Evolutionary conservation across 2,113 vertebrate species (phyloP), one percentile per base, ranked within the genome.

Genomic region (Menidia beryllina): DNA sequence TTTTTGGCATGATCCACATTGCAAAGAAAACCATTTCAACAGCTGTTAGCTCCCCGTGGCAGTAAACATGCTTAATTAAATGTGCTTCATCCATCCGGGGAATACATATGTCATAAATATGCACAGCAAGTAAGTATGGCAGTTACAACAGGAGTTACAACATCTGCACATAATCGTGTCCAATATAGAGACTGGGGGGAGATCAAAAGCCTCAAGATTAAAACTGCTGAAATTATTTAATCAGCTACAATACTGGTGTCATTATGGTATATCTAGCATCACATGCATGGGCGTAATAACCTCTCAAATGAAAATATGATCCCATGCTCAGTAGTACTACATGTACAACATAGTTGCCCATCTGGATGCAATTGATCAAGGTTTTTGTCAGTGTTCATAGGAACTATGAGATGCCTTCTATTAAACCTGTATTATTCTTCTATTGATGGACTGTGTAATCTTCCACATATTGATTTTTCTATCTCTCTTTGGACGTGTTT

Each of bases 21-120:
- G 76, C 8, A n/a, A 72, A 70, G 77, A 87, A 91, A 90, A 87
- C 72, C 74, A 88, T 88, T 87, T 90, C 78, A 74, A 71, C 59
- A 87, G 87, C 91, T 92, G 92, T 84, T 90, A 62, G 81, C 85
- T 86, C 82, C 83, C 77, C 59, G 63, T 82, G 79, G 84, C 63
- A 69, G 86, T 56, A 61, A 86, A 91, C 85, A 88, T 81, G 73
- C 89, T 87, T 92, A 91, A 93, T 91, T 91, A 88, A 92, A 82
- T 88, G 72, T 62, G 77, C 90, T 86, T 85, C 77, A 61, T 51
- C 65, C 75, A 75, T 72, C 17, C 56, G 68, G 41, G 75, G 63
- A 61, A 87, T 85, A 77, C 84, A 88, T 86, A 84, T 86, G 88
- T 86, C 75, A 81, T 70, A 65, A 89, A 79, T 83, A 72, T 73